These are phyloP conservation scores for Cyclargus thomasi DNA, from an alignment of 1,140 invertebrate species.

Conservation along the genomic window DNA sequence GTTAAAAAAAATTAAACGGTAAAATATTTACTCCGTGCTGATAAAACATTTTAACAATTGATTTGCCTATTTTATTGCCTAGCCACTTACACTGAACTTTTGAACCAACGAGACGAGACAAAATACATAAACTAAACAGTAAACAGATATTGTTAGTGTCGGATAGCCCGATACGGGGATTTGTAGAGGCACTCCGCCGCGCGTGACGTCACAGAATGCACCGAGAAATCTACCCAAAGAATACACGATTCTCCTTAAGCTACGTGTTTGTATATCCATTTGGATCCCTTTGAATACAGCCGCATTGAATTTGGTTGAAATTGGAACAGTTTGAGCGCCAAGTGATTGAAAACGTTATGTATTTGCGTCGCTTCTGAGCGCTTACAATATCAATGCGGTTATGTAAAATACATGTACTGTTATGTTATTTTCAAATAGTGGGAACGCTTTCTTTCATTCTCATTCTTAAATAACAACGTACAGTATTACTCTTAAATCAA, in stretches of 20 bases:
- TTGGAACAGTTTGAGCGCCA: conserved; percentile 21
- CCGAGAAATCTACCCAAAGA: conserved; percentile 34
- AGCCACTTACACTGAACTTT: conserved; percentile 3
- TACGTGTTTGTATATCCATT: conserved; percentile 46
- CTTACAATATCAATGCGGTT: background rate
- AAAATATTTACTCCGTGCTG: too few species aligned
- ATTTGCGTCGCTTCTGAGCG: background rate
- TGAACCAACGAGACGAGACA: background rate
- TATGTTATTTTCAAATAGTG: background rate
- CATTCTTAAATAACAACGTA: too few species aligned
- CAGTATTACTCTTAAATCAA: too few species aligned
- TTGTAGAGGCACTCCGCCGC: conserved; percentile 23
- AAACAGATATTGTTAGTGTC: conserved; percentile 5
- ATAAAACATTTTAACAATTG: too few species aligned
- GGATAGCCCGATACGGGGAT: conserved; percentile 21
- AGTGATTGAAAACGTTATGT: conserved; percentile 21
- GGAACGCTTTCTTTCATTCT: too few species aligned
- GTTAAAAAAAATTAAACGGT: too few species aligned
- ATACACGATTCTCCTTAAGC: conserved; percentile 29
- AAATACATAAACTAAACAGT: background rate
- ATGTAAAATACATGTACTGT: background rate
- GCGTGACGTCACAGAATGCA: conserved; percentile 40
- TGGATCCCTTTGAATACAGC: conserved; percentile 30
- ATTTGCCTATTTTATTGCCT: background rate
- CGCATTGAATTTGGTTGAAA: conserved; percentile 25